These are phyloP conservation scores for Archocentrus centrarchus DNA, from an alignment of 2,113 vertebrate genomes.

Conservation along the genomic window DNA sequence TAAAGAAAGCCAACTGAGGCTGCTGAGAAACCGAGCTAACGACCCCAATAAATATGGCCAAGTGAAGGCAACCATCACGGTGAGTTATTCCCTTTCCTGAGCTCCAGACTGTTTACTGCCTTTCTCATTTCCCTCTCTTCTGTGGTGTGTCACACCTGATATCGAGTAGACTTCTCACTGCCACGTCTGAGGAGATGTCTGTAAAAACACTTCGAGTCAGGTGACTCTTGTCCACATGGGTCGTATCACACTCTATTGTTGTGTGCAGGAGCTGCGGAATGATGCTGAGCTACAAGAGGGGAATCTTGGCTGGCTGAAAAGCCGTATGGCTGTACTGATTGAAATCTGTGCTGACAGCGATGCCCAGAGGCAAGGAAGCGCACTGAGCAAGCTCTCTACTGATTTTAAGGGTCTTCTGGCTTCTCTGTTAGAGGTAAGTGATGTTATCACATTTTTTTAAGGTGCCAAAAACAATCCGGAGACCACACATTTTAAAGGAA, in stretches of 20 bases:
- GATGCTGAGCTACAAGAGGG: conserved; percentile 86
- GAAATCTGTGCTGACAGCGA: conserved; percentile 86
- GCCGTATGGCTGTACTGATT: conserved; percentile 84
- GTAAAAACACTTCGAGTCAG: background rate
- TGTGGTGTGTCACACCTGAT: conserved; percentile 3
- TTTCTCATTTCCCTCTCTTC: background rate
- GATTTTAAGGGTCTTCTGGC: conserved; percentile 87
- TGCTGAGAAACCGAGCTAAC: conserved; percentile 81
- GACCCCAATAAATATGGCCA: conserved; percentile 86
- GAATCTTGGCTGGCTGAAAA: conserved; percentile 89
- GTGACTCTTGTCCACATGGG: conserved; percentile 2
- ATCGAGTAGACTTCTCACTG: background rate
- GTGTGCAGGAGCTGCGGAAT: conserved; percentile 86
- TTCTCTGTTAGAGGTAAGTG: conserved; percentile 86
- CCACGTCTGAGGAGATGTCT: background rate
- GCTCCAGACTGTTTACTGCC: background rate
- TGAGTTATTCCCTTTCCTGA: conserved; percentile 59
- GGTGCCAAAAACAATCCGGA: background rate
- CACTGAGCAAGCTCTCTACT: conserved; percentile 86
- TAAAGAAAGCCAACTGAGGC: conserved; percentile 86
- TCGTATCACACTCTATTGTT: conserved; percentile 9
- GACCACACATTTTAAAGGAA: background rate
- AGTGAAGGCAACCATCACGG: conserved; percentile 83
- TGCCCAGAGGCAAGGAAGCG: conserved; percentile 84
- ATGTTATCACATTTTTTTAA: background rate